phyloP scores from a whole-genome alignment of 2,113 vertebrate genomes.

The Channa argus region DNA sequence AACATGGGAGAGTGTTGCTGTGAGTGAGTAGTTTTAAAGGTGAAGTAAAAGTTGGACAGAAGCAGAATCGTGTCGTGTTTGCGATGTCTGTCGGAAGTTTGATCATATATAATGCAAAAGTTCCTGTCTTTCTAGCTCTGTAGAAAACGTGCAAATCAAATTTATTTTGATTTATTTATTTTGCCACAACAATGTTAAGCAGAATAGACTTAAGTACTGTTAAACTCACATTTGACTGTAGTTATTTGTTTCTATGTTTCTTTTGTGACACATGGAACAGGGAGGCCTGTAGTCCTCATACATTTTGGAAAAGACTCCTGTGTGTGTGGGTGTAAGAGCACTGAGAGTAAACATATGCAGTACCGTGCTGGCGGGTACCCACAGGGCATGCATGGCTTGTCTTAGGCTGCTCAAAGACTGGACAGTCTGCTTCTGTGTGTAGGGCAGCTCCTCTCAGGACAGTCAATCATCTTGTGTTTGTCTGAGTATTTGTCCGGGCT shows the following conservation, averaged over 20 bases:
- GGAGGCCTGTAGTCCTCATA: not conserved
- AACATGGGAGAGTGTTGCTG: not conserved
- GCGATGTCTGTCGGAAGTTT: too few species aligned
- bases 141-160: too few species aligned
- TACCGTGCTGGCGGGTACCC: not conserved
- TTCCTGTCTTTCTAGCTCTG: too few species aligned
- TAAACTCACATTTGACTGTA: too few species aligned
- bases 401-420: constrained; percentile 5
- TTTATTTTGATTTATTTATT: too few species aligned
- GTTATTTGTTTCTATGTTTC: too few species aligned
- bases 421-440: not conserved
- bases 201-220: too few species aligned
- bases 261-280: not conserved
- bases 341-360: not conserved
- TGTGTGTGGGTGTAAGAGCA: not conserved
- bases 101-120: too few species aligned
- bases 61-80: not conserved
- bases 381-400: constrained; percentile 54
- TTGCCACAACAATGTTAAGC: too few species aligned
- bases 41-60: not conserved
- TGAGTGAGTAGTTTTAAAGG: not conserved
- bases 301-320: not conserved
- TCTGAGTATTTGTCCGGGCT: constrained; percentile 23
- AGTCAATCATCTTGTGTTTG: constrained; percentile 19
- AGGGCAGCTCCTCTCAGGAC: constrained; percentile 6